Percentiles rank a stretch among this genome's conserved stretches.
phyloP scores from a whole-genome alignment of 2,113 vertebrate species.

The Centrocercus urophasianus region DNA sequence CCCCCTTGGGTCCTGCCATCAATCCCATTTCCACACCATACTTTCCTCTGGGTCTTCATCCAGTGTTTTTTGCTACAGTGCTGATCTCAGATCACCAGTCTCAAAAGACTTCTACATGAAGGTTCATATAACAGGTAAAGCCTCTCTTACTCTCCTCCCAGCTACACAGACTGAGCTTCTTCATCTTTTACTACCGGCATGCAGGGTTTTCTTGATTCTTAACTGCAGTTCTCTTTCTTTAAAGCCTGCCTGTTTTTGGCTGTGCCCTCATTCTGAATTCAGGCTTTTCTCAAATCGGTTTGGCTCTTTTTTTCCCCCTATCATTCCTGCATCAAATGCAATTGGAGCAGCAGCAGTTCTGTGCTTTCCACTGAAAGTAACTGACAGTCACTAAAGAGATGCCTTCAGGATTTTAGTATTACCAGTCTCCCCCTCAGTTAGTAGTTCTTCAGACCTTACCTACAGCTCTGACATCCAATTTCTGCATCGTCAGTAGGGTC shows the following conservation, averaged over 20 bases:
- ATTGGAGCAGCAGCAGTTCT: neutral
- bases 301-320: neutral
- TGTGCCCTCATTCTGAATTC: neutral
- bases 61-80: neutral
- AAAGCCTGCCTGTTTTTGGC: neutral
- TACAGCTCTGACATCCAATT: neutral
- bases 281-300: neutral
- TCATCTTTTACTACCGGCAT: neutral
- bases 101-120: neutral
- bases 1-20: neutral
- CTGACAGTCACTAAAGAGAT: neutral
- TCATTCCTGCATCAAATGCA: neutral
- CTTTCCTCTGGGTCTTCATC: neutral
- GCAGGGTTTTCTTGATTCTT: neutral
- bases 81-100: neutral
- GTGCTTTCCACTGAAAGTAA: neutral
- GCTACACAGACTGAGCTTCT: neutral
- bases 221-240: neutral
- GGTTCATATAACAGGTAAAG: neutral
- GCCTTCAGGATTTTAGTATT: neutral
- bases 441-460: neutral
- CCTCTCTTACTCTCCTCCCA: neutral
- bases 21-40: neutral
- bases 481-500: neutral
- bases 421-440: neutral